Percentiles rank a stretch among this genome's conserved stretches.
These are phyloP conservation scores for Manis javanica DNA, from an alignment of 2,797 vertebrate genomes.

Conservation along the genomic window DNA sequence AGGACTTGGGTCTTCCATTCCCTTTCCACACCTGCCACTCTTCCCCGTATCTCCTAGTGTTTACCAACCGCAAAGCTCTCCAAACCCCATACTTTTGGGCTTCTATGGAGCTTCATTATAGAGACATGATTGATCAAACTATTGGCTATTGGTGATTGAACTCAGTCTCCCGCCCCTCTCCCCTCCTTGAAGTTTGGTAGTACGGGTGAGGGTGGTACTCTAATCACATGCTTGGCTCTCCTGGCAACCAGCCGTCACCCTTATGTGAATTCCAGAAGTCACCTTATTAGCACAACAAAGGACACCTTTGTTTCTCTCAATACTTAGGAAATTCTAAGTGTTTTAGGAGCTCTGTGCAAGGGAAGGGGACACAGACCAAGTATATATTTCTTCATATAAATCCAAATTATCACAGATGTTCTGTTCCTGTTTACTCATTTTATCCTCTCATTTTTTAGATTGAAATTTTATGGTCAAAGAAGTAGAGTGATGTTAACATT, in stretches of 20 bases:
- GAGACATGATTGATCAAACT: not conserved
- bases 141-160: not conserved
- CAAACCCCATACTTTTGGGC: not conserved
- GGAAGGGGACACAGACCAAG: not conserved
- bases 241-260: not conserved
- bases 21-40: not conserved
- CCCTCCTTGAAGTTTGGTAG: fast-evolving
- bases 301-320: not conserved
- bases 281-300: not conserved
- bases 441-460: not conserved
- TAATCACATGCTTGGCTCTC: not conserved
- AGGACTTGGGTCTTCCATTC: not conserved
- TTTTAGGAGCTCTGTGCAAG: not conserved
- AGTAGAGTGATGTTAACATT: not conserved
- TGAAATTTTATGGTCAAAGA: not conserved
- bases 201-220: not conserved
- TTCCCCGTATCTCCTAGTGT: no score
- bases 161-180: not conserved
- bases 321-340: not conserved
- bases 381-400: not conserved
- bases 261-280: not conserved
- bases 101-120: not conserved
- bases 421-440: not conserved
- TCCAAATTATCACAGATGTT: not conserved
- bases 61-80: not conserved